phyloP scores from a whole-genome alignment of 1,140 invertebrate species.

The Diploscapter pachys region DNA sequence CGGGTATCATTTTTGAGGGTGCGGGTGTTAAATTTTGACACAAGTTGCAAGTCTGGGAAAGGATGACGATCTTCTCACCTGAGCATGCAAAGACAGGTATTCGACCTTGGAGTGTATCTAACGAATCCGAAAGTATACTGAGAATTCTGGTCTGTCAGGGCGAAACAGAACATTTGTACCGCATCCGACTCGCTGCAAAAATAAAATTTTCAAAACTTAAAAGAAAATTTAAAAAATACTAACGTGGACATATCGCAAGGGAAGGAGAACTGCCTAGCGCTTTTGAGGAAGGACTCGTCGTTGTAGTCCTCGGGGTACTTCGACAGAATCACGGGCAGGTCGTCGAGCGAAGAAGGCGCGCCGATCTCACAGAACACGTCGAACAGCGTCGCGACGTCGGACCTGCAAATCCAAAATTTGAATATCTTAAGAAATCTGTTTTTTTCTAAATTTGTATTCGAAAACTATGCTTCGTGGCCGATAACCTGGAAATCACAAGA shows the following conservation, averaged over 20 bases:
- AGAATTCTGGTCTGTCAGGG: conserved; percentile 43
- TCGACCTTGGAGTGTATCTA: conserved; percentile 45
- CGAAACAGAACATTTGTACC: conserved; percentile 53
- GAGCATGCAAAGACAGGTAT: conserved; percentile 49
- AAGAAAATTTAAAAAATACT: neutral
- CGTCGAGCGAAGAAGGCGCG: neutral
- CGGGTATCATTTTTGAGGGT: no score
- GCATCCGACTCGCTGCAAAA: conserved; percentile 47
- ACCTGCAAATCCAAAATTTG: conserved; percentile 29
- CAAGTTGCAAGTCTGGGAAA: neutral
- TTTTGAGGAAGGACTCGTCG: conserved; percentile 41
- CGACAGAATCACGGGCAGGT: conserved; percentile 13
- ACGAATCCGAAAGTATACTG: conserved; percentile 51
- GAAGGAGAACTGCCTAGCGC: conserved; percentile 48
- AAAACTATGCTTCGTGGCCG: no score
- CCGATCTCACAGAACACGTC: conserved; percentile 49
- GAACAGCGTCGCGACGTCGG: conserved; percentile 44
- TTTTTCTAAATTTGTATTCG: no score
- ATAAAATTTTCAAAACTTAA: neutral
- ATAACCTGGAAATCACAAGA: no score
- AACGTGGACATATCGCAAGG: conserved; percentile 34
- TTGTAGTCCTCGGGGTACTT: conserved; percentile 46
- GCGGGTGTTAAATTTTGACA: no score
- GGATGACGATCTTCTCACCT: conserved; percentile 30
- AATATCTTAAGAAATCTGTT: neutral